phyloP scores from a whole-genome alignment of 2,888 invertebrate species.

The Amblyjoppa proteus region DNA sequence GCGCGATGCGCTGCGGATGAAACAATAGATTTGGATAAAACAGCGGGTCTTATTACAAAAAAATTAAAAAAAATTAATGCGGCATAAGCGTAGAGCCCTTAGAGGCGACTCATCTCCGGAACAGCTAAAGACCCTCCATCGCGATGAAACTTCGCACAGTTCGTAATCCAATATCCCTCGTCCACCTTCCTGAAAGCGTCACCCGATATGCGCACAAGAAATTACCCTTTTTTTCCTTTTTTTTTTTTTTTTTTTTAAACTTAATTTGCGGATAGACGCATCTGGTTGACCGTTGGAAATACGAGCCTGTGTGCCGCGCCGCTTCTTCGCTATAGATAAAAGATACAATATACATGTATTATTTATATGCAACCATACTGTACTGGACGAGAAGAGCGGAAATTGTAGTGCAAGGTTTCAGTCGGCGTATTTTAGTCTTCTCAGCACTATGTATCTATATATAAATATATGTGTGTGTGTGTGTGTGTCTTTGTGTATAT shows the following conservation, averaged over 20 bases:
- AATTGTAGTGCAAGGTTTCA: conserved; percentile 59
- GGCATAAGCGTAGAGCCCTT: neutral
- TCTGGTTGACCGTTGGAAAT: conserved; percentile 68
- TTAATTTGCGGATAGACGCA: conserved; percentile 63
- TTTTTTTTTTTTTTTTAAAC: conserved; percentile 25
- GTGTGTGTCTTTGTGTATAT: neutral
- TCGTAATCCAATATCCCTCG: conserved; percentile 59
- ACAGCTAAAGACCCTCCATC: conserved; percentile 13
- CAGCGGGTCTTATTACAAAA: neutral
- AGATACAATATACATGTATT: neutral
- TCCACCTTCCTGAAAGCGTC: conserved; percentile 44
- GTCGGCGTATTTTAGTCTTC: conserved; percentile 43
- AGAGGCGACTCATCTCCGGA: neutral
- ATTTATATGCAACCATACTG: neutral
- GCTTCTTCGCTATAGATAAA: neutral
- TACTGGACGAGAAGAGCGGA: conserved; percentile 44
- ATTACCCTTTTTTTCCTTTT: conserved; percentile 40
- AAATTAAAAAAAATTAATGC: neutral
- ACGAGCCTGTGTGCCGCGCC: conserved; percentile 44
- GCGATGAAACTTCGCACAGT: conserved; percentile 26
- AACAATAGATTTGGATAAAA: neutral
- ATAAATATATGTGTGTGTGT: neutral
- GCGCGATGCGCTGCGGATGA: neutral
- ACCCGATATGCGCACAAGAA: conserved; percentile 53
- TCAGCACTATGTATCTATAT: neutral